Base-by-base conservation (phyloP, 1,140 invertebrate species). In the Drosophila kurseongensis region DNA sequence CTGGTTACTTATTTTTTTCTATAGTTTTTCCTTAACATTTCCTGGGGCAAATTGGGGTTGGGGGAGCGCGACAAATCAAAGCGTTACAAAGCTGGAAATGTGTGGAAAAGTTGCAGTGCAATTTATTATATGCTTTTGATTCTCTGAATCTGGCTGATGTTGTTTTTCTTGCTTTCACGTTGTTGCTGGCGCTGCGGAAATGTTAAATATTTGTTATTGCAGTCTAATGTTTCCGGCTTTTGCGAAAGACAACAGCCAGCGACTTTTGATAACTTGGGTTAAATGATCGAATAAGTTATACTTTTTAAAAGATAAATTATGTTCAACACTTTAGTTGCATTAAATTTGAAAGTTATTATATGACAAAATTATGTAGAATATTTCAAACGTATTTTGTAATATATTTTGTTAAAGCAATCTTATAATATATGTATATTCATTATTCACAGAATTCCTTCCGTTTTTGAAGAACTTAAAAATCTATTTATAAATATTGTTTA, bases 121-220 rank as follows among this genome's bases (percentile, higher is more conserved):
- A 86, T 86, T 77, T 86, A 83, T 86, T 86, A 88, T 83, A 71
- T 62, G 71, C 79, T 62, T 82, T 79, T 66, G 82, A 85, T 72
- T 74, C 60, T 65, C 48, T 41, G 52, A 81, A 62, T 67, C 69
- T 58, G 27, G 44, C 57, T 51, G 40, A 78, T 78, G 69, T 57
- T 63, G 59, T 57, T 65, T 51, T 65, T 65, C 36, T 75, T 47
- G 29, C 9, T 61, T 29, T 45, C 32, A 14, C 23, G 16, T 23
- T 18, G 10, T 68, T 14, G 55, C 50, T 56, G 41, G 48, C 61
- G 40, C 61, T 84, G 83, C 83, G 84, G 84, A 88, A 88, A 88
- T 88, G 84, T 89, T 88, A 89, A 88, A 88, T 88, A 88, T 88
- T 88, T 88, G 84, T 89, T 89, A 88, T 88, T 88, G 77, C 80